phyloP scores from a whole-genome alignment of 92 coral and sea anemone genomes.

The Scolanthus callimorphus region DNA sequence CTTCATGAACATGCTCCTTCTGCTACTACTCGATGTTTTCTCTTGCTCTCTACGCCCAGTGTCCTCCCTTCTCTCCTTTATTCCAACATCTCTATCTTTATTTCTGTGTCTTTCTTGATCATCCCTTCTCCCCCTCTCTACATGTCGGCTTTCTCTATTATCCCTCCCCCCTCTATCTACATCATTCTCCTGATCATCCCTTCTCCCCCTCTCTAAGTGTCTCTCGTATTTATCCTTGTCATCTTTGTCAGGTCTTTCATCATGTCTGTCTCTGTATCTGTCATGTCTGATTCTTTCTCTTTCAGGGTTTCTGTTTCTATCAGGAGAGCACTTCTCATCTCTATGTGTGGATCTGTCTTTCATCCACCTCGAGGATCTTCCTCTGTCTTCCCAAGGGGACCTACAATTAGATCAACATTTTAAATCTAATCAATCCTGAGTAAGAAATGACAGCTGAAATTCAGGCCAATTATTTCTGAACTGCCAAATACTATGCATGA shows the following conservation, averaged over 20 bases:
- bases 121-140: constrained; percentile 10
- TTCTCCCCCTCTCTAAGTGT: constrained; percentile 10
- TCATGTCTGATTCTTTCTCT: background rate
- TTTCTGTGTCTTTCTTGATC: constrained; percentile 6
- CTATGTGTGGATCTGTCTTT: too few species aligned
- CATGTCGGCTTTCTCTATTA: constrained; percentile 10
- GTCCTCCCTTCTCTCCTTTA: constrained; percentile 7
- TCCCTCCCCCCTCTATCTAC: constrained; percentile 1
- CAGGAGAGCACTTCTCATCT: too few species aligned
- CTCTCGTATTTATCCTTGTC: background rate
- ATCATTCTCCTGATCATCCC: background rate
- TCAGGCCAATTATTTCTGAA: too few species aligned
- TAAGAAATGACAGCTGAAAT: too few species aligned
- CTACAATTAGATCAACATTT: too few species aligned
- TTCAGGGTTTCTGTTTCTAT: background rate
- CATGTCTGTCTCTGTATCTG: background rate
- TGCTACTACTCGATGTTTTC: constrained; percentile 4
- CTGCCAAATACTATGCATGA: too few species aligned
- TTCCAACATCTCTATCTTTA: constrained; percentile 9
- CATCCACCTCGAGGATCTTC: background rate
- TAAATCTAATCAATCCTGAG: too few species aligned
- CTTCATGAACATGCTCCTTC: too few species aligned
- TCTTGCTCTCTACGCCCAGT: constrained; percentile 3
- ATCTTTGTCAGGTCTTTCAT: background rate
- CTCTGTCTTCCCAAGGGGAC: background rate